These are phyloP conservation scores for Zoanthus sociatus DNA, from an alignment of 92 coral and sea anemone genomes.

Conservation along the genomic window DNA sequence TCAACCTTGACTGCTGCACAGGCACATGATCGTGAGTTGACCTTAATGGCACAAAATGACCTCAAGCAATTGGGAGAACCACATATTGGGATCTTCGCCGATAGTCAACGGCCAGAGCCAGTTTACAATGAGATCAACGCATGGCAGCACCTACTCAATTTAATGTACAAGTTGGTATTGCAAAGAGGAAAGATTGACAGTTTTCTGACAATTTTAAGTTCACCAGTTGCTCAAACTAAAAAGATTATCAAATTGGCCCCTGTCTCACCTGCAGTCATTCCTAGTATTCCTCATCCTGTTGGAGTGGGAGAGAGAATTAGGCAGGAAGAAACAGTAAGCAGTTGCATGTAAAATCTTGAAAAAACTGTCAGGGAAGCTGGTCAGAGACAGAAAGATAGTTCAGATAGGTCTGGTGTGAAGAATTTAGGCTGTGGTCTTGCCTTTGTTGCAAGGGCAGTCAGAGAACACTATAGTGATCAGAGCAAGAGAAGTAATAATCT, in stretches of 20 bases:
- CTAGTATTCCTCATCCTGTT: slow-evolving; percentile 31
- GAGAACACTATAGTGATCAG: slow-evolving; percentile 62
- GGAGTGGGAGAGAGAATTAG: slow-evolving; percentile 48
- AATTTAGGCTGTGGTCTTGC: slow-evolving; percentile 69
- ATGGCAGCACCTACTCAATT: too few relatives aligned
- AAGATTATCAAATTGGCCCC: too few relatives aligned
- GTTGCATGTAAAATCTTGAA: slow-evolving; percentile 14
- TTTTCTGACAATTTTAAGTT: too few relatives aligned
- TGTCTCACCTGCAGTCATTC: not conserved
- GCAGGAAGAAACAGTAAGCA: slow-evolving; percentile 32
- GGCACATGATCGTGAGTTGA: slow-evolving; percentile 2
- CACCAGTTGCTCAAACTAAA: too few relatives aligned
- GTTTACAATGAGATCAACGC: too few relatives aligned
- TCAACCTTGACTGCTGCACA: slow-evolving; percentile 5
- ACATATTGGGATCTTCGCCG: too few relatives aligned
- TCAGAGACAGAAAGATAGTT: not conserved
- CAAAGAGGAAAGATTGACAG: too few relatives aligned
- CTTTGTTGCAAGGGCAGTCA: slow-evolving; percentile 49
- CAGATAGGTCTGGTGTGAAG: not conserved
- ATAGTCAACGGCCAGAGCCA: too few relatives aligned
- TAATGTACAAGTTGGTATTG: too few relatives aligned
- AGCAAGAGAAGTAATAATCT: slow-evolving; percentile 63
- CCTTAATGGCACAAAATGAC: not conserved
- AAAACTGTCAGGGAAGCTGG: slow-evolving; percentile 13
- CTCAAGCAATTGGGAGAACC: too few relatives aligned